A percentile compares a stretch with the other conserved stretches of the same genome.
phyloP scores from a whole-genome alignment of 2,888 invertebrate genomes.

The Apodemia zela region DNA sequence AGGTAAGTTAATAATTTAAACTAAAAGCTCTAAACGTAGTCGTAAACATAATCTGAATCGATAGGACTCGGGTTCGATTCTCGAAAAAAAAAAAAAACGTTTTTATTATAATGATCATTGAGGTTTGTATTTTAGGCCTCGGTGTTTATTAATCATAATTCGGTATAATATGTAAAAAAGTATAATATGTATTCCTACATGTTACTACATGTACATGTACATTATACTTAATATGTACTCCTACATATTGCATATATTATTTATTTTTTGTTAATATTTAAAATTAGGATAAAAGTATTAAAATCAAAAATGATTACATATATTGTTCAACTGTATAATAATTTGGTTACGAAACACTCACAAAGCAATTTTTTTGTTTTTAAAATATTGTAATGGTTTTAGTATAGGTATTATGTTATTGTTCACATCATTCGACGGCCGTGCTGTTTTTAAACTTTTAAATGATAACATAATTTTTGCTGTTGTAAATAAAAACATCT shows the following conservation, averaged over 20 bases:
- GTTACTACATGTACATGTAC: too few relatives aligned
- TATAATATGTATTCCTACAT: too few relatives aligned
- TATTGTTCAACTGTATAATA: too few relatives aligned
- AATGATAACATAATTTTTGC: neutral
- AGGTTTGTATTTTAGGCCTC: neutral
- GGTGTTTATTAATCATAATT: too few relatives aligned
- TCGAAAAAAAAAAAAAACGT: neutral
- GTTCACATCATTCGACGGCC: neutral
- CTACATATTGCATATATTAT: too few relatives aligned
- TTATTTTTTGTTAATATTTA: too few relatives aligned
- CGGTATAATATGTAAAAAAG: too few relatives aligned
- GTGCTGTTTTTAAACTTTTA: neutral
- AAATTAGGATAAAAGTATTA: too few relatives aligned
- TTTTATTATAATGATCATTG: neutral
- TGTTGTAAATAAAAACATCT: neutral
- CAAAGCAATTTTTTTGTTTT: neutral
- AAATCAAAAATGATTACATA: too few relatives aligned
- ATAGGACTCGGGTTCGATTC: neutral
- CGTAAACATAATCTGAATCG: neutral
- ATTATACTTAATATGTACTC: too few relatives aligned
- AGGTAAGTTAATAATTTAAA: slow-evolving; percentile 44
- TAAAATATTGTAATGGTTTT: neutral
- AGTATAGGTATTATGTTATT: neutral
- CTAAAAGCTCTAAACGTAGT: neutral
- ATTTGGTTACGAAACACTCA: too few relatives aligned